phyloP scores from a whole-genome alignment of 2,797 vertebrate species.

The Columba guinea region DNA sequence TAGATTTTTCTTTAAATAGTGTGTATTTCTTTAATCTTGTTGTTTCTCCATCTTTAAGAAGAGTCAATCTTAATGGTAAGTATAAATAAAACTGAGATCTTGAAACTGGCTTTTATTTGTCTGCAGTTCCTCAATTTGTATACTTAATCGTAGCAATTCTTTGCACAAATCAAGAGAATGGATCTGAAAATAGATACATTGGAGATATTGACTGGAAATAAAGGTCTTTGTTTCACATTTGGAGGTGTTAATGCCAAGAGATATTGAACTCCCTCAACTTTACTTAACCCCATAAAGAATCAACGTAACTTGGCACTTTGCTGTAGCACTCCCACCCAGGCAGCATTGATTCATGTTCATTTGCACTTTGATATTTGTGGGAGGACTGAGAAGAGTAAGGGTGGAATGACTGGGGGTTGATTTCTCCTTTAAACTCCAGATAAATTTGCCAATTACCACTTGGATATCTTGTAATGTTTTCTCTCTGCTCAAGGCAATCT shows the following conservation, averaged over 20 bases:
- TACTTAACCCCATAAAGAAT: neutral
- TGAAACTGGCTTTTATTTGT: neutral
- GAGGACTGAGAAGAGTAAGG: neutral
- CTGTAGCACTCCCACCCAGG: neutral
- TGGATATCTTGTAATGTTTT: neutral
- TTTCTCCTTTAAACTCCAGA: neutral
- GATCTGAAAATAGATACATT: neutral
- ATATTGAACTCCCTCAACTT: neutral
- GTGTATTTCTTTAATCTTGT: neutral
- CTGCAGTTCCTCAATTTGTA: neutral
- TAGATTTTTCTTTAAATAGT: neutral
- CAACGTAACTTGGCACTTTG: neutral
- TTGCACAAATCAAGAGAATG: neutral
- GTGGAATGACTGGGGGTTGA: neutral
- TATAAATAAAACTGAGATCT: neutral
- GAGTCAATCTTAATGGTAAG: neutral
- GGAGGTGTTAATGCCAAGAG: neutral
- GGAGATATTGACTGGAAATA: neutral
- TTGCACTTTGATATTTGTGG: neutral
- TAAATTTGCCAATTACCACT: constrained; percentile 19
- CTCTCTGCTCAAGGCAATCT: neutral
- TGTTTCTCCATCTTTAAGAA: neutral
- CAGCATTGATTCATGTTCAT: neutral
- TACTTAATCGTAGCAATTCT: neutral
- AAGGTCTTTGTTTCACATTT: neutral